Conservation (phyloP, 92 coral and sea anemone genomes). For the Metridium senile region DNA sequence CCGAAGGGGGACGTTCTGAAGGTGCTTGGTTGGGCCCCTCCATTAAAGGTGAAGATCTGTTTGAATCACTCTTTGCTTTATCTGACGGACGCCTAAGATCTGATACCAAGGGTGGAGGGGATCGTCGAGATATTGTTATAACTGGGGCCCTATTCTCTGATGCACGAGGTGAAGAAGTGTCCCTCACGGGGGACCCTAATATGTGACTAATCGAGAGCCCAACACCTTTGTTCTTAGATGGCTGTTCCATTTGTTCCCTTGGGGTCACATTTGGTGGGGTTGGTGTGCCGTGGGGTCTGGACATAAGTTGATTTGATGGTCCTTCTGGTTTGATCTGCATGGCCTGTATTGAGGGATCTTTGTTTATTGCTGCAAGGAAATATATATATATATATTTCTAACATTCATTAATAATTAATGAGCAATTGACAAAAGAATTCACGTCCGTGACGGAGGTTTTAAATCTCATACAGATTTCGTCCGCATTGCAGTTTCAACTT, state of each 20-base stretch:
- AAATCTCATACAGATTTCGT: no score
- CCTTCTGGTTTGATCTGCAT: slow-evolving; percentile 14
- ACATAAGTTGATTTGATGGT: slow-evolving; percentile 6
- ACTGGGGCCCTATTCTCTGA: slow-evolving; percentile 41
- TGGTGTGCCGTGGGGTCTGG: slow-evolving; percentile 35
- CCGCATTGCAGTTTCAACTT: no score
- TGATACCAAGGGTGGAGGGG: slow-evolving; percentile 48
- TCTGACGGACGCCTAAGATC: slow-evolving; percentile 23
- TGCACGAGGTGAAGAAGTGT: slow-evolving; percentile 26
- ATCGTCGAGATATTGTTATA: slow-evolving; percentile 21
- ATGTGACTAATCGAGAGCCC: slow-evolving; percentile 43
- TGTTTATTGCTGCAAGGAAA: not conserved
- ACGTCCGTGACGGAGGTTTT: no score
- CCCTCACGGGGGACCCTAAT: slow-evolving; percentile 31
- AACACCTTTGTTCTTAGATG: slow-evolving; percentile 35
- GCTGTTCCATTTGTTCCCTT: slow-evolving; percentile 20
- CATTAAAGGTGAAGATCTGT: slow-evolving; percentile 20
- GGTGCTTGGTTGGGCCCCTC: slow-evolving; percentile 32
- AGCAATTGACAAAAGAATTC: no score
- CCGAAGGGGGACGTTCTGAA: slow-evolving; percentile 41
- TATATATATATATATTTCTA: no score
- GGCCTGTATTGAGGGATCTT: not conserved
- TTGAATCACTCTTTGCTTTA: slow-evolving; percentile 12
- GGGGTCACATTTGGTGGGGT: slow-evolving; percentile 28
- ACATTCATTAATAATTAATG: no score